Base-by-base conservation (phyloP, 2,888 invertebrate species). In the Trichacis sp. region DNA sequence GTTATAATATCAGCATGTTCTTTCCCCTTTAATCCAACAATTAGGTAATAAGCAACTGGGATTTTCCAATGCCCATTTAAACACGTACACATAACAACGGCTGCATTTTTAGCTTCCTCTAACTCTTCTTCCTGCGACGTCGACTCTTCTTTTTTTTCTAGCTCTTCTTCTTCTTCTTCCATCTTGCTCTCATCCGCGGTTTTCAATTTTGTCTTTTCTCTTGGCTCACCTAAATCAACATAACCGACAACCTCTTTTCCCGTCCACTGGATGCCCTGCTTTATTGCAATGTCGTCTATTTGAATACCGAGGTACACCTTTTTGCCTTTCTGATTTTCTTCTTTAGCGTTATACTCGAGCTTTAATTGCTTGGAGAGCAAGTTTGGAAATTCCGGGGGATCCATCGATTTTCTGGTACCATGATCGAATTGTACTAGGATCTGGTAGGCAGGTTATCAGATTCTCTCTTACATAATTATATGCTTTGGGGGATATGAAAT, bases 181-280 rank as follows among this genome's bases (percentile, higher is more conserved):
- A 36, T 36, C 14, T 12, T n/a, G 3, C 9, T 12, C 11, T 24
- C n/a, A n/a, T n/a, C 8, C 24, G 24, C 8, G 24, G 8, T 24
- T 8, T 24, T 24, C 24, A 24, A 5, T 8, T 5, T 24, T 24
- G 3, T 24, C 8, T 24, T 24, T 24, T 24, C 24, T 8, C 24
- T 8, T 5, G 14, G 5, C 36, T 36, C 3, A 12, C 14, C 11
- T 9, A 5, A 61, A 49, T 70, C 67, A 9, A 72, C 60, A 54
- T 64, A 66, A 9, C 75, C 73, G 5, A 48, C 43, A 50, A 58
- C 52, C 14, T 55, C 42, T 18, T 63, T 65, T 5, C 62, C 62
- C 30, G 52, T 17, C 58, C 58, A 60, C n/a, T 55, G 54, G 2
- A 48, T 24, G 33, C 29, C 29, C 33, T 56, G 36, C 12, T 17